Evolutionary conservation across 2,797 vertebrate genomes (phyloP).

Genomic region (Telmatherina bonti): DNA sequence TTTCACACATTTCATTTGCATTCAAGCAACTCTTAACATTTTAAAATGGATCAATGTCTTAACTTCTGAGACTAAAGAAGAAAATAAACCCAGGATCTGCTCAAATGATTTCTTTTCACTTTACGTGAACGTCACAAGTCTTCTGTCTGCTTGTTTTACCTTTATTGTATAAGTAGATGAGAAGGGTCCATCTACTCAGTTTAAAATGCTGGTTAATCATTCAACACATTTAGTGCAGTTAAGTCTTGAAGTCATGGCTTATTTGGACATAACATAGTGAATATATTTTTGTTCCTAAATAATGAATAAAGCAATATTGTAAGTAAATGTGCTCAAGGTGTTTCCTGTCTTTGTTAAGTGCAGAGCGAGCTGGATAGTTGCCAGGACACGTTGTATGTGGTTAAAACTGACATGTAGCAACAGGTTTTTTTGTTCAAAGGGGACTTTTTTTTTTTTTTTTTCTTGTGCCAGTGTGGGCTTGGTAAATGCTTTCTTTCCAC

Average conservation of each 20-base stretch:
- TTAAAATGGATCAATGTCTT: neutral
- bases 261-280: neutral
- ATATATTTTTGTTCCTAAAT: neutral
- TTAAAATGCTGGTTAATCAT: neutral
- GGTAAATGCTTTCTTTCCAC: neutral
- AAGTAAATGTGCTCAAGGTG: neutral
- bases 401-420: neutral
- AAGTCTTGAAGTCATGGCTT: neutral
- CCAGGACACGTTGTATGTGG: neutral
- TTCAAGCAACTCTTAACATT: neutral
- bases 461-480: neutral
- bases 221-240: neutral
- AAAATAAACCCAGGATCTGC: neutral
- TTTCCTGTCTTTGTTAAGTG: neutral
- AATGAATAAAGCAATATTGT: neutral
- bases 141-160: neutral
- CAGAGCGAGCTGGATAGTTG: neutral
- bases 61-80: neutral
- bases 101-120: neutral
- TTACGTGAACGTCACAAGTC: neutral
- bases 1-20: neutral
- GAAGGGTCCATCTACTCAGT: neutral
- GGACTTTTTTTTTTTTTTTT: neutral
- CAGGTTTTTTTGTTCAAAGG: neutral
- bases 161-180: neutral